Evolutionary conservation across 1,140 invertebrate genomes (phyloP).

Genomic region (Papilio helenus): DNA sequence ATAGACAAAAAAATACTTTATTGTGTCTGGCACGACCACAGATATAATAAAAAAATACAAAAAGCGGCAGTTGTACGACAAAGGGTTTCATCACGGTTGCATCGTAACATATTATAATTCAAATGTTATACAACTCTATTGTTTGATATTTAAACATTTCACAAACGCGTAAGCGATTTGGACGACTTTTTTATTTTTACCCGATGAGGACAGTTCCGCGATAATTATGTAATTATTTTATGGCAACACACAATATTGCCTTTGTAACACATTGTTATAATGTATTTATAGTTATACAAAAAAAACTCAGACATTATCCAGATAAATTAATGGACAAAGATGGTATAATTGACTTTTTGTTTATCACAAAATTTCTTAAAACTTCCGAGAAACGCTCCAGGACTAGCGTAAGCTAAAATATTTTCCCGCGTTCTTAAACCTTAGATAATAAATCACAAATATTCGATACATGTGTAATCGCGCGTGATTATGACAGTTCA

Average conservation of each 20-base stretch:
- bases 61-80: neutral
- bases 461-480: constrained; percentile 6
- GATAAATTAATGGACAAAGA: too few species aligned
- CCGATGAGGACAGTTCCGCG: constrained; percentile 5
- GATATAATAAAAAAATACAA: constrained; percentile 4
- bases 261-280: neutral
- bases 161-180: constrained; percentile 20
- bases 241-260: neutral
- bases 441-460: neutral
- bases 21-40: neutral
- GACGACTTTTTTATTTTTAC: neutral
- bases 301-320: too few species aligned
- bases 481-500: constrained; percentile 24
- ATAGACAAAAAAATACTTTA: neutral
- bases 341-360: neutral
- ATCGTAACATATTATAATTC: constrained; percentile 27
- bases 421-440: neutral
- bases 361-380: neutral
- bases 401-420: neutral
- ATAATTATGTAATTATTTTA: constrained; percentile 23
- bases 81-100: constrained; percentile 25
- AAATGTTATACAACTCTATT: constrained; percentile 33
- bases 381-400: neutral
- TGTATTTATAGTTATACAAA: neutral
- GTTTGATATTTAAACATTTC: constrained; percentile 29